Conservation (phyloP, 2,888 invertebrate genomes). For the Synergus itoensis region DNA sequence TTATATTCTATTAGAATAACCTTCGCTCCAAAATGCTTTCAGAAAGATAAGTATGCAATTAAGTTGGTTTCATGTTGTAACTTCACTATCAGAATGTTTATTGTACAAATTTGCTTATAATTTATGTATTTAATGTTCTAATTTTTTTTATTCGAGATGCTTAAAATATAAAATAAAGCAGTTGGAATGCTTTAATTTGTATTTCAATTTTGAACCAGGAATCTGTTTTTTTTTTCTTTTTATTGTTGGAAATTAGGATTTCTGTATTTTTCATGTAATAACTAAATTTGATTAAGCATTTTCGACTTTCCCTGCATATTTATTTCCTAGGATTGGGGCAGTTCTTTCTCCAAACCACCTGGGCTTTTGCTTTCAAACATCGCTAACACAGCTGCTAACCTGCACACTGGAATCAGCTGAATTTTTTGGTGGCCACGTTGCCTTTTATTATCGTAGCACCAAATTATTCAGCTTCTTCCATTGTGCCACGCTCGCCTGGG, state of each 20-base stretch:
- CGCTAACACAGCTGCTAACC: conserved; percentile 66
- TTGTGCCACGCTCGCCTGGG: conserved; percentile 64
- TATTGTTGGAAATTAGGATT: background rate
- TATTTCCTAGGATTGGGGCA: background rate
- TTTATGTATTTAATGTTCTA: no score
- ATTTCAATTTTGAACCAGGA: no score
- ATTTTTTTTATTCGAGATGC: no score
- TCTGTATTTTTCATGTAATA: background rate
- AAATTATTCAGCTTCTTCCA: conserved; percentile 86
- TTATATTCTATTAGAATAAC: background rate
- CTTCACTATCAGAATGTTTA: background rate
- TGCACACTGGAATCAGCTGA: conserved; percentile 78
- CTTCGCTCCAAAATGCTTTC: background rate
- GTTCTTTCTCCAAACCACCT: background rate
- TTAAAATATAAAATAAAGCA: no score
- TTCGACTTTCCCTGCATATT: conserved; percentile 4
- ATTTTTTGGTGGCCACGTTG: conserved; percentile 81
- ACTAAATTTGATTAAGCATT: background rate
- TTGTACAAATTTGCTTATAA: background rate
- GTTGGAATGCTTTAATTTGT: background rate
- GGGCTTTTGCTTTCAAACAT: conserved; percentile 63
- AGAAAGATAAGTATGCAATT: background rate
- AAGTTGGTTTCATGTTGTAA: background rate
- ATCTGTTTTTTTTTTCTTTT: no score
- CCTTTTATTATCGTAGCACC: conserved; percentile 82